Base-by-base conservation (phyloP, 2,797 vertebrate species). In the Bucorvus abyssinicus region DNA sequence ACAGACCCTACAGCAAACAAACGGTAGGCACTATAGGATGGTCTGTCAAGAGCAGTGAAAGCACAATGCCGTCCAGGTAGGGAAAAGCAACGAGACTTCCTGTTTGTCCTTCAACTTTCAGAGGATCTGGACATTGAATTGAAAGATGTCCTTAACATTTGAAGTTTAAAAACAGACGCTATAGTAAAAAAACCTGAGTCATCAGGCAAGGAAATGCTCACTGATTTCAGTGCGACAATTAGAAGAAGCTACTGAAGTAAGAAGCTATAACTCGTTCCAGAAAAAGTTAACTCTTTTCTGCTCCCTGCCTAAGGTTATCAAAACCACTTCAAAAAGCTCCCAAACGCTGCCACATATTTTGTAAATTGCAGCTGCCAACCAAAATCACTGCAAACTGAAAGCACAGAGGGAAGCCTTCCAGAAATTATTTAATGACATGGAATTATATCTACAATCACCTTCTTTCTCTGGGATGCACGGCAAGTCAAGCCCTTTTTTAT, bases 1-100 rank as follows among this genome's bases (percentile, higher is more conserved):
- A 76, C 50, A 92, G 81, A 67, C 61, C 42, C 73, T 44, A 78
- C 32, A 88, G 73, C 69, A 83, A 90, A 57, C 27, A 30, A 70
- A 73, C 20, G 34, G 70, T 26, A 73, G 47, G 65, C 75, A 73
- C 71, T 82, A 26, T 14, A 60, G 42, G 27, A 7, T 45, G 60
- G 74, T 81, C 50, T 89, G 47, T 94, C 80, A 90, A 86, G 91
- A 89, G 34, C 42, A 69, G 30, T 64, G 69, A 93, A 84, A 71
- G 70, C 26, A 53, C 26, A 61, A 7, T 53, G 77, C n/a, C 8
- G 3, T 45, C 26, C 40, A 69, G 42, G 38, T 4, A 53, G 34
- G 26, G 74, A 59, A 74, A 71, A 61, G 14, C 10, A 93, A 69
- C 22, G 45, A 71, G 52, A 60, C 40, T 90, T 73, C 73, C 17